These are phyloP conservation scores for Brienomyrus longianalis DNA, from an alignment of 2,113 vertebrate genomes.

Conservation along the genomic window DNA sequence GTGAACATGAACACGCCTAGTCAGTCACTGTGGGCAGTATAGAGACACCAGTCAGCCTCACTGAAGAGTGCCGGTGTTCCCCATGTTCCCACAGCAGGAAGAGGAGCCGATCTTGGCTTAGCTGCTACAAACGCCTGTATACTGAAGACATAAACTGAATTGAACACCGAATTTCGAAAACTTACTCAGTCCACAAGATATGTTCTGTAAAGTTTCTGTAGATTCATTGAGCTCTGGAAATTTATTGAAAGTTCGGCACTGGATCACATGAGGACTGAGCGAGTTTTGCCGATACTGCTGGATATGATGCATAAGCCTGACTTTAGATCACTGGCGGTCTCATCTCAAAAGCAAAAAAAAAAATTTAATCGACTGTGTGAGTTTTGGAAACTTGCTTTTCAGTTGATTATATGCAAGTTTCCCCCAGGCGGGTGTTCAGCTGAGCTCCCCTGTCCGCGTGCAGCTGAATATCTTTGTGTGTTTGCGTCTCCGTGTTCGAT, in stretches of 20 bases:
- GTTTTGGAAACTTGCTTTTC: not conserved
- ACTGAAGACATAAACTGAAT: not conserved
- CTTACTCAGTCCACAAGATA: not conserved
- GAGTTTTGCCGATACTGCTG: too few species aligned
- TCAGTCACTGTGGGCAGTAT: not conserved
- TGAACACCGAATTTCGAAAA: not conserved
- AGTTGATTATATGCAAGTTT: not conserved
- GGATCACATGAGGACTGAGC: not conserved
- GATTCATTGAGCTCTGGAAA: not conserved
- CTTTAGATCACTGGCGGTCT: not conserved
- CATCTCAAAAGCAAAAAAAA: not conserved
- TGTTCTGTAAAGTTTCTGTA: not conserved
- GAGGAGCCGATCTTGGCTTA: not conserved
- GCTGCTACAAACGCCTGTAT: not conserved
- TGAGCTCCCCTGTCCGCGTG: not conserved
- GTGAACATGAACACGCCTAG: not conserved
- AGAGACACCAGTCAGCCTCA: not conserved
- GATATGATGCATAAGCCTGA: too few species aligned
- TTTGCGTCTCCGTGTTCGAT: not conserved
- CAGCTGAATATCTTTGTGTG: not conserved
- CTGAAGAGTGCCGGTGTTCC: not conserved
- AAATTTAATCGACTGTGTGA: not conserved
- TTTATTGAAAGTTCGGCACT: not conserved
- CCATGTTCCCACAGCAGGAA: not conserved
- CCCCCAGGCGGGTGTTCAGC: not conserved